Evolutionary conservation across 2,888 invertebrate genomes (phyloP).

Genomic region (Nomada goodeniana): DNA sequence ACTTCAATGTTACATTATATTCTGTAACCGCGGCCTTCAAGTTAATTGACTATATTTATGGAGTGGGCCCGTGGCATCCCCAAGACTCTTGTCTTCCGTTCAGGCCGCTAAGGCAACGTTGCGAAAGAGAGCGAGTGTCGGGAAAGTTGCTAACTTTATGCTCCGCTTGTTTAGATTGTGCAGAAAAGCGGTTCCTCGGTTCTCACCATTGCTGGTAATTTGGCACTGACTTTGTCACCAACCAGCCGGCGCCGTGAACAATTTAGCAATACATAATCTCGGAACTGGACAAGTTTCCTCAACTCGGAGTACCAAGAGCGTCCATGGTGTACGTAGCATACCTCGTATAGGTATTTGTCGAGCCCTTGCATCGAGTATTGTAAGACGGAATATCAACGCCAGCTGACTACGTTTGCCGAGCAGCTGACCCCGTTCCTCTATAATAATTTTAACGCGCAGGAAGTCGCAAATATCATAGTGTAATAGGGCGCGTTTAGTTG

Average conservation of each 20-base stretch:
- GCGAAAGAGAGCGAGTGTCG: constrained; percentile 76
- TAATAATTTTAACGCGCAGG: constrained; percentile 18
- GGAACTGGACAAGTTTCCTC: constrained; percentile 62
- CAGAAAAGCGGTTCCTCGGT: constrained; percentile 74
- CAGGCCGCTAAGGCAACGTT: constrained; percentile 62
- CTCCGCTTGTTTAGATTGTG: constrained; percentile 80
- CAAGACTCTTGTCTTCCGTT: constrained; percentile 68
- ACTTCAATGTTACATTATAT: neutral
- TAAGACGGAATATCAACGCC: constrained; percentile 49
- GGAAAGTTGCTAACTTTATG: constrained; percentile 81
- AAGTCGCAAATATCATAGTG: neutral
- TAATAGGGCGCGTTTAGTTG: neutral
- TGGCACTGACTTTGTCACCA: constrained; percentile 72
- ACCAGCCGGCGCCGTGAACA: constrained; percentile 68
- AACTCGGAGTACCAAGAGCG: constrained; percentile 59
- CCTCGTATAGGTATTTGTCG: constrained; percentile 46
- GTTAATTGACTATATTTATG: constrained; percentile 29
- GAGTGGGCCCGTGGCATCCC: constrained; percentile 48
- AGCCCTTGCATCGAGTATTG: constrained; percentile 38
- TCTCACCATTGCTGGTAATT: constrained; percentile 79
- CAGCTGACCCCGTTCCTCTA: constrained; percentile 56
- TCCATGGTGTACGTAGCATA: constrained; percentile 41
- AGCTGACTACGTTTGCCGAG: constrained; percentile 52
- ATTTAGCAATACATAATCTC: constrained; percentile 70
- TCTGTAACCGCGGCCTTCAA: neutral